Base-by-base conservation (phyloP, 1,140 invertebrate species). In the Drosophila elegans region DNA sequence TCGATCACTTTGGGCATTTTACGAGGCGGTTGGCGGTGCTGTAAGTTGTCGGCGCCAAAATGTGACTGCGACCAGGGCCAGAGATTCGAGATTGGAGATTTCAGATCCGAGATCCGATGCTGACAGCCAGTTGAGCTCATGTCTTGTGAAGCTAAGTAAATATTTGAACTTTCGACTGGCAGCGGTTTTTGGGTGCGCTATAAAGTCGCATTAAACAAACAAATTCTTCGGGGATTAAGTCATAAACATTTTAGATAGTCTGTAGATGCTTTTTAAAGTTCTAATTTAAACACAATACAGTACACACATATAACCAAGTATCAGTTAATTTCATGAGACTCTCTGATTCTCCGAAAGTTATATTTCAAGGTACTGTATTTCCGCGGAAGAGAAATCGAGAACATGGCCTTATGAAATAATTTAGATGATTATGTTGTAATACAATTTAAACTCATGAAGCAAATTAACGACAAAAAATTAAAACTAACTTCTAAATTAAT, bases 111-210 rank as follows among this genome's bases (percentile, higher is more conserved):
- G 46, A 62, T 52, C 39, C 48, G 27, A 52, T 21, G 62, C 48
- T 67, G 66, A 44, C 54, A 68, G 56, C 34, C 55, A 56, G 44
- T 48, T 79, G 34, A 36, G 66, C 55, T 25, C 60, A 78, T 74
- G 32, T 48, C 49, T 64, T 41, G 13, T n/a, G 45, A n/a, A 29
- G 67, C 51, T 57, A 49, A 49, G 67, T 72, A 83, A 83, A 79
- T 57, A 83, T 82, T 79, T 74, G 42, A 82, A 66, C 78, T 80
- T 60, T 52, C 54, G 52, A 4, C 52, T 34, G 11, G 39, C n/a
- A 44, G 11, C 27, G 46, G 21, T 42, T 52, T 56, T 61, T 55
- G 12, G 55, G 52, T 42, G 36, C 53, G 44, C 72, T 67, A 34
- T 11, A 5, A 21, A 34, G n/a, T 32, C 4, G 13, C 4, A 53